A percentile compares a stretch with the other conserved stretches of the same genome.
These are phyloP conservation scores for Leptinotarsa texana DNA, from an alignment of 1,140 invertebrate species.

Conservation along the genomic window DNA sequence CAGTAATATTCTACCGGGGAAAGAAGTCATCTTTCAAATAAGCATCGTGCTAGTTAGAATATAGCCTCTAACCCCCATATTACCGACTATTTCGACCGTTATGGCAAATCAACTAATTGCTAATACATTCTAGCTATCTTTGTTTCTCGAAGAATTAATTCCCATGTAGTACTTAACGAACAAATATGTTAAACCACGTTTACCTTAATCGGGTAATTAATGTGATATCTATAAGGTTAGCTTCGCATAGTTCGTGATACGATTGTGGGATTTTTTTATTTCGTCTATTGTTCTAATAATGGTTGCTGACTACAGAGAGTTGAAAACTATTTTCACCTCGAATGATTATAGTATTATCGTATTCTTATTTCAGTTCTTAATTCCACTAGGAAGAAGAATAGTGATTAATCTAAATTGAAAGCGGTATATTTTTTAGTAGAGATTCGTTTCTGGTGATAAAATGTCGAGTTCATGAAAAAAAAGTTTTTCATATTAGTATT, in stretches of 20 bases:
- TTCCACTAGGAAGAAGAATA: no score
- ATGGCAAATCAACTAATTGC: conserved; percentile 3
- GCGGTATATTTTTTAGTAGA: no score
- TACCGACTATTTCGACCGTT: neutral
- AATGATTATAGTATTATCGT: no score
- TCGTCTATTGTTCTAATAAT: neutral
- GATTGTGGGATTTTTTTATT: neutral
- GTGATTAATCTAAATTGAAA: no score
- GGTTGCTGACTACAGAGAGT: neutral
- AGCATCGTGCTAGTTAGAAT: neutral
- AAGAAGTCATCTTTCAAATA: no score
- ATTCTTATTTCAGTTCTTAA: no score
- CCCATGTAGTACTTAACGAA: conserved; percentile 2
- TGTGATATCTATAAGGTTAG: neutral
- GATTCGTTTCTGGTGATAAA: no score
- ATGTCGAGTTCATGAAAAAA: no score
- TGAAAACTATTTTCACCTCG: neutral
- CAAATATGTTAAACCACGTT: neutral
- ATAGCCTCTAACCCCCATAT: neutral
- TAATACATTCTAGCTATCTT: neutral
- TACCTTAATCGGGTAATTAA: conserved; percentile 6
- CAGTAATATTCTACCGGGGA: no score
- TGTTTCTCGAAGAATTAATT: conserved; percentile 1
- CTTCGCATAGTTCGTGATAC: neutral
- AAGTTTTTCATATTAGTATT: no score